Base-by-base conservation (phyloP, 2,113 vertebrate genomes). In the Chamaetylas fuelleborni region DNA sequence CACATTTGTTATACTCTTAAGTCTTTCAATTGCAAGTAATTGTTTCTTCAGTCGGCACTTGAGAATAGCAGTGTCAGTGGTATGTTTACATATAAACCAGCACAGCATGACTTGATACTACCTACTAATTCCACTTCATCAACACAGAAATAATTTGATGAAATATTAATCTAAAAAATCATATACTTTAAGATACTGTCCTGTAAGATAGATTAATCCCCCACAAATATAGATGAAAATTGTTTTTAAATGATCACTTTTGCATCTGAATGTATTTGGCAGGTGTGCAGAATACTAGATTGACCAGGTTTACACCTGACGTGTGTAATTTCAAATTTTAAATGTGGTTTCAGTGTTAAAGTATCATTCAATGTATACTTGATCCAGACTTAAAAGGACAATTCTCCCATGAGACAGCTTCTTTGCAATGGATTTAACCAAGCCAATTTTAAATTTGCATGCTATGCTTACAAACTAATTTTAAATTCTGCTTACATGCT, bases 211-310 rank as follows among this genome's bases (percentile, higher is more conserved):
- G 34, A 6, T 47, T 9, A 29, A 38, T 64, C 88, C 11, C 17
- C 25, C 20, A 56, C 8, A 25, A 66, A 60, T 47, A 47, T 56
- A 29, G 10, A 7, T 50, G 10, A 20, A 76, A 40, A 13, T 23
- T 26, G 10, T 4, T 66, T 82, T 43, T 23, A 6, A 29, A 4
- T 20, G 5, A 33, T 66, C 4, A 6, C 1, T 81, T 1, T 28
- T 66, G 11, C 5, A 29, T 50, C 10, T 36, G 26, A 76, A 45
- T 31, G 8, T 57, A 4, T 77, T 6, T 0, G 1, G 13, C 2
- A 7, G 4, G 0, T 69, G 4, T 76, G 33, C 53, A 86, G 60
- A 43, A 79, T 86, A 76, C 5, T 18, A 29, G n/a, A n/a, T 51
- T 28, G 11, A n/a, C 28, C 3, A 19, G 9, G 14, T 36, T 76